These are phyloP conservation scores for Sphaerodactylus townsendi DNA, from an alignment of 2,113 vertebrate genomes.

Conservation along the genomic window DNA sequence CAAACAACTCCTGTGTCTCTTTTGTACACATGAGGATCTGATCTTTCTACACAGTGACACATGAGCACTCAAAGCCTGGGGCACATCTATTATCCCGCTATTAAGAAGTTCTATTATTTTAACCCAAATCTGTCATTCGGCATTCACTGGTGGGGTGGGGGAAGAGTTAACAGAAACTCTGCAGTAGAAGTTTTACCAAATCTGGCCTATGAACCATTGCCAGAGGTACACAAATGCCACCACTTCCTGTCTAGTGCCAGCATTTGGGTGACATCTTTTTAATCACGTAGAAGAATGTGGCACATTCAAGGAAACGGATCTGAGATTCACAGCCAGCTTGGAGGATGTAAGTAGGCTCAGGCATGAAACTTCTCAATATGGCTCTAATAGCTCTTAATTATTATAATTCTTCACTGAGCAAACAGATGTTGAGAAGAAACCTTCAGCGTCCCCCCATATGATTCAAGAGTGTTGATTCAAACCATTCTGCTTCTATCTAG, in stretches of 20 bases:
- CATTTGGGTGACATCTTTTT: slow-evolving; percentile 57
- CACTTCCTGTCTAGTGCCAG: slow-evolving; percentile 38
- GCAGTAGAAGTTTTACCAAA: not conserved
- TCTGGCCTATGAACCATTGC: slow-evolving; percentile 24
- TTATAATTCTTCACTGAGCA: slow-evolving; percentile 72
- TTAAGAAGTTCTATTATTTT: not conserved
- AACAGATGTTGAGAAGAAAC: slow-evolving; percentile 68
- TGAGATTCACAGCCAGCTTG: slow-evolving; percentile 61
- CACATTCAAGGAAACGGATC: slow-evolving; percentile 48
- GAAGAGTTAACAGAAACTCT: slow-evolving; percentile 7
- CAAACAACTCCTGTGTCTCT: not conserved
- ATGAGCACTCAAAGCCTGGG: slow-evolving; percentile 26
- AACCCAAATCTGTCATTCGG: not conserved
- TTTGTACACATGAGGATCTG: slow-evolving; percentile 18
- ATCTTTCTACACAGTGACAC: slow-evolving; percentile 9
- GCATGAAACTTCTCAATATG: slow-evolving; percentile 68
- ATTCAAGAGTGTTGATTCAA: slow-evolving; percentile 61
- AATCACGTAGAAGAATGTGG: slow-evolving; percentile 55
- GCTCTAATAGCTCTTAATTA: slow-evolving; percentile 70
- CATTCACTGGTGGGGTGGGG: not conserved
- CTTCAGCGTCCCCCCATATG: slow-evolving; percentile 43
- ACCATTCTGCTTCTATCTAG: slow-evolving; percentile 63
- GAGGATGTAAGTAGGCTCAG: slow-evolving; percentile 53
- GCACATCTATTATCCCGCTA: not conserved
- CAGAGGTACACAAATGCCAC: slow-evolving; percentile 21